These are phyloP conservation scores for Philypnodon macrostomus DNA, from an alignment of 2,797 vertebrate genomes.

Conservation along the genomic window DNA sequence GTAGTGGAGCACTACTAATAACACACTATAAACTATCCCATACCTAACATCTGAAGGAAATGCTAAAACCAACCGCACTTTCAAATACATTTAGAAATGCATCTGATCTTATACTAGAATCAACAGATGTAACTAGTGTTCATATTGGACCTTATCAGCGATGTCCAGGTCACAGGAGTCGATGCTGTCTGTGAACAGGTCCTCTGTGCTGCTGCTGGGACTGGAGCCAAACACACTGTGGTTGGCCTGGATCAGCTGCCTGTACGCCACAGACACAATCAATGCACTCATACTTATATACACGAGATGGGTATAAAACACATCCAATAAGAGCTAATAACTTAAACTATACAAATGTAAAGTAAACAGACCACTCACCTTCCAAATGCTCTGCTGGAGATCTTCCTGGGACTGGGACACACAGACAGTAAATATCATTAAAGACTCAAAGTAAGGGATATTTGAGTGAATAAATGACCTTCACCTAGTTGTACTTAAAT, in stretches of 20 bases:
- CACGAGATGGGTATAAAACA: background rate
- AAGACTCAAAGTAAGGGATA: background rate
- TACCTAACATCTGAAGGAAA: too few relatives aligned
- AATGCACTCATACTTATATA: too few relatives aligned
- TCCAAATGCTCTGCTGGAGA: conserved; percentile 94
- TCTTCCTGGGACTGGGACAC: conserved; percentile 86
- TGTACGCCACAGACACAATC: conserved; percentile 52
- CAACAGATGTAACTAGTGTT: too few relatives aligned
- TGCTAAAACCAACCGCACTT: too few relatives aligned
- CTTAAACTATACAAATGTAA: background rate
- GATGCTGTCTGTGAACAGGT: conserved; percentile 92
- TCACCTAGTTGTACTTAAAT: too few relatives aligned
- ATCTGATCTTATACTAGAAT: too few relatives aligned
- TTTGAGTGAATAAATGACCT: too few relatives aligned
- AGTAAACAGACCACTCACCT: conserved; percentile 76
- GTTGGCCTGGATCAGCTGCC: conserved; percentile 88
- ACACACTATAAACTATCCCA: too few relatives aligned
- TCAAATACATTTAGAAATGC: too few relatives aligned
- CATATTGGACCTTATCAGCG: conserved; percentile 85
- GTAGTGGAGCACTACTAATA: too few relatives aligned
- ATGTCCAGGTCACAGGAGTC: conserved; percentile 95
- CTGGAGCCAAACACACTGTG: conserved; percentile 92
- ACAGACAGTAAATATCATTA: background rate
- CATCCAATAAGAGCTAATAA: background rate
- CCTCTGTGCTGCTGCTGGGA: conserved; percentile 90